phyloP scores from a whole-genome alignment of 1,140 invertebrate species.

The Drosophila pseudoobscura region DNA sequence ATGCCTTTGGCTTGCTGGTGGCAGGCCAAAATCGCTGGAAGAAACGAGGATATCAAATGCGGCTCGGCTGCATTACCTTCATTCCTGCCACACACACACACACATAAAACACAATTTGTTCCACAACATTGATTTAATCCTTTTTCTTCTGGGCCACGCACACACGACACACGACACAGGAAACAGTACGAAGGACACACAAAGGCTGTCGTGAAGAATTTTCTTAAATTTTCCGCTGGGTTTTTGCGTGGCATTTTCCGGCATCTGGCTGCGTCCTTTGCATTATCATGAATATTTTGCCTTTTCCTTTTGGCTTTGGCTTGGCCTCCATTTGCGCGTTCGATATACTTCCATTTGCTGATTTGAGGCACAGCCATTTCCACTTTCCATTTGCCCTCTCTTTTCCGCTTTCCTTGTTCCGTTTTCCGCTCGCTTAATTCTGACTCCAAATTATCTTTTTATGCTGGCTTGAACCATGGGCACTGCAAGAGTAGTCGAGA shows the following conservation, averaged over 20 bases:
- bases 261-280: conserved; percentile 35
- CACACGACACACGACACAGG: conserved; percentile 30
- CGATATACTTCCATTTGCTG: conserved; percentile 61
- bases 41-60: conserved; percentile 58
- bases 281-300: conserved; percentile 58
- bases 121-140: conserved; percentile 66
- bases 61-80: conserved; percentile 45
- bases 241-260: conserved; percentile 49
- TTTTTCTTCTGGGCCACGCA: conserved; percentile 51
- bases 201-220: conserved; percentile 46
- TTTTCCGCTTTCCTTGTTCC: conserved; percentile 21
- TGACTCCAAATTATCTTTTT: conserved; percentile 48
- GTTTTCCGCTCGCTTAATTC: conserved; percentile 57
- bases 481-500: conserved; percentile 39
- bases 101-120: conserved; percentile 54
- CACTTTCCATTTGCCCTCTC: conserved; percentile 11
- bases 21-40: conserved; percentile 45
- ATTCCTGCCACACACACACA: conserved; percentile 18
- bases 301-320: conserved; percentile 13
- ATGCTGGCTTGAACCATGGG: conserved; percentile 40
- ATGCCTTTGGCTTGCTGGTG: conserved; percentile 55
- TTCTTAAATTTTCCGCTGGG: conserved; percentile 57
- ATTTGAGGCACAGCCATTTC: conserved; percentile 54
- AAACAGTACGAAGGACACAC: conserved; percentile 20
- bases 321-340: conserved; percentile 23